phyloP scores from a whole-genome alignment of 2,797 vertebrate genomes.

The Mormyrus proboscirostris region DNA sequence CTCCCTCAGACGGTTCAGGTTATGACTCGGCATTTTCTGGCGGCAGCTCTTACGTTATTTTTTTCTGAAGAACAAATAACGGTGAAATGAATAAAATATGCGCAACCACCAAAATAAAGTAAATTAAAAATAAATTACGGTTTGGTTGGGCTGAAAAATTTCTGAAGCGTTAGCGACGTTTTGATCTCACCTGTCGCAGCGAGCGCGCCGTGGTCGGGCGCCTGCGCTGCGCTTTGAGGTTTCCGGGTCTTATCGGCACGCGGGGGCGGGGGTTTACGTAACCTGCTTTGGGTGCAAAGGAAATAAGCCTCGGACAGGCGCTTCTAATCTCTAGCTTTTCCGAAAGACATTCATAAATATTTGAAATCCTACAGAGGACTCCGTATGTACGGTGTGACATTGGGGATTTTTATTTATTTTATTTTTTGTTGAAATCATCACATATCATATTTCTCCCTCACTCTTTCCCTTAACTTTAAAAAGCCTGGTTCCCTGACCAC shows the following conservation, averaged over 20 bases:
- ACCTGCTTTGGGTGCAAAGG: conserved; percentile 3
- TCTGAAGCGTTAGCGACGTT: not conserved
- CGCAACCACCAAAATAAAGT: not conserved
- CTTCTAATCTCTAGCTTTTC: conserved; percentile 15
- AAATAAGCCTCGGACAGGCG: not conserved
- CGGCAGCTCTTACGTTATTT: not conserved
- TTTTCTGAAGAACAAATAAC: not conserved
- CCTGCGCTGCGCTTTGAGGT: not conserved
- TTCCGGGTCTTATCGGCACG: not conserved
- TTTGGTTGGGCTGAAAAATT: not conserved
- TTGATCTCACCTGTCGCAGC: not conserved
- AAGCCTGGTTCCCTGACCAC: not conserved
- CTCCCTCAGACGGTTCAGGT: not conserved
- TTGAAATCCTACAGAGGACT: conserved; percentile 10
- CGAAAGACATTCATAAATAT: conserved; percentile 21
- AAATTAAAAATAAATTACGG: not conserved
- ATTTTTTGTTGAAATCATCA: conserved; percentile 8
- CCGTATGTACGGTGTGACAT: not conserved
- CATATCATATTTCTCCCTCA: not conserved
- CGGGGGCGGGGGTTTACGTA: not conserved
- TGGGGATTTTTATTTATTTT: not conserved
- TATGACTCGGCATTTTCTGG: not conserved
- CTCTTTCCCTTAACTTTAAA: not conserved
- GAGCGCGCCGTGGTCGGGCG: not conserved
- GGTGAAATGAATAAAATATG: conserved; percentile 4